These are phyloP conservation scores for Pyrrhosoma nymphula DNA, from an alignment of 2,888 invertebrate genomes.

Conservation along the genomic window DNA sequence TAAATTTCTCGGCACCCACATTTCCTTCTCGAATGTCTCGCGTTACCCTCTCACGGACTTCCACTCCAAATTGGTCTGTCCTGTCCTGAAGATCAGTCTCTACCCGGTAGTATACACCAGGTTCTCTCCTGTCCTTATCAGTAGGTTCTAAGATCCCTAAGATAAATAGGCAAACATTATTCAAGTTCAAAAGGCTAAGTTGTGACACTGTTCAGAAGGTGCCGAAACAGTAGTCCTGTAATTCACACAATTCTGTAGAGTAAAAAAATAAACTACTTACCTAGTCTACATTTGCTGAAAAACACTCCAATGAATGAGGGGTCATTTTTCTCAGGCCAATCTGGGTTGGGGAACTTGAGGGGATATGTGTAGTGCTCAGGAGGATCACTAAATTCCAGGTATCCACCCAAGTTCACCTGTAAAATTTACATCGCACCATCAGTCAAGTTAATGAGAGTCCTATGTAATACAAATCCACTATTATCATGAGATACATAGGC, in stretches of 20 bases:
- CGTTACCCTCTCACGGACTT: conserved; percentile 90
- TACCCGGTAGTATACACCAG: conserved; percentile 82
- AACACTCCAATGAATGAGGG: conserved; percentile 97
- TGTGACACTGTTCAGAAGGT: too few species aligned
- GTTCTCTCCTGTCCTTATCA: conserved; percentile 80
- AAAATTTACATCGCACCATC: conserved; percentile 69
- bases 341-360: conserved; percentile 89
- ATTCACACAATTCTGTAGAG: too few species aligned
- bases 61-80: conserved; percentile 90
- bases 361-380: conserved; percentile 92
- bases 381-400: conserved; percentile 94
- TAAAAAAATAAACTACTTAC: conserved; percentile 76
- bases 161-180: too few species aligned
- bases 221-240: too few species aligned
- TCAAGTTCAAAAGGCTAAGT: too few species aligned
- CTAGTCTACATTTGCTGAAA: conserved; percentile 92
- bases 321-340: conserved; percentile 92
- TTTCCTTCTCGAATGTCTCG: conserved; percentile 95
- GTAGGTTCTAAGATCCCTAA: too few species aligned
- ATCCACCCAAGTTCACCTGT: conserved; percentile 90
- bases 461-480: neutral
- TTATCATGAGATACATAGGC: too few species aligned
- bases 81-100: conserved; percentile 86
- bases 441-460: neutral
- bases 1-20: conserved; percentile 93